phyloP scores from a whole-genome alignment of 2,113 vertebrate genomes.

The Rhinopomastus cyanomelas region DNA sequence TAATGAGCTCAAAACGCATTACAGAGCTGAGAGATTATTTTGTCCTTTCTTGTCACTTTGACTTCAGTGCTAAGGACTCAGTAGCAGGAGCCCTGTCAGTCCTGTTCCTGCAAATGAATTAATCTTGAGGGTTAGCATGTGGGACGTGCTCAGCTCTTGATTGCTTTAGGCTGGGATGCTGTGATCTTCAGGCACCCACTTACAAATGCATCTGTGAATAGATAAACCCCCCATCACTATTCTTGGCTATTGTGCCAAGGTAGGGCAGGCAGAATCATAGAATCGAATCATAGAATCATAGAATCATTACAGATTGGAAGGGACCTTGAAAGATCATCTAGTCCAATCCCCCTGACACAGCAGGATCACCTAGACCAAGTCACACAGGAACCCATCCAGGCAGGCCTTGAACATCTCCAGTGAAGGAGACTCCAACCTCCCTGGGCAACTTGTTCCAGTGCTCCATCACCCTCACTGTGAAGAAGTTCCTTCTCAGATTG shows the following conservation, averaged over 20 bases:
- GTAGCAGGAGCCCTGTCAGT: neutral
- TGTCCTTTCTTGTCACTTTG: neutral
- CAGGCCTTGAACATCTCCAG: no score
- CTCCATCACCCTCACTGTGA: no score
- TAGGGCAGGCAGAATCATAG: neutral
- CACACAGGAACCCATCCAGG: no score
- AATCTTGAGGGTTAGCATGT: neutral
- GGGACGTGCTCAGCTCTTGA: neutral
- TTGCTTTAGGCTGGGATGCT: neutral
- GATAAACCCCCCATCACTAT: neutral
- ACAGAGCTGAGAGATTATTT: neutral
- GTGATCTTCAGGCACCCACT: neutral
- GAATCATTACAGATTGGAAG: no score
- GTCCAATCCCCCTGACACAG: no score
- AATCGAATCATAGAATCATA: no score
- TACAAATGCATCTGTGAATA: neutral
- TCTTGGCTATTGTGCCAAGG: neutral
- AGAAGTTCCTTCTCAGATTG: no score
- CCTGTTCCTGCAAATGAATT: neutral
- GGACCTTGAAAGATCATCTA: no score
- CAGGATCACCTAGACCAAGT: no score
- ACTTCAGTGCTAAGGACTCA: neutral
- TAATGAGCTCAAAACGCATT: conserved; percentile 10
- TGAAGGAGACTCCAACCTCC: no score
- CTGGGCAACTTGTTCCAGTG: no score